These are phyloP conservation scores for Chrysodeixis includens DNA, from an alignment of 2,888 invertebrate species.

Conservation along the genomic window DNA sequence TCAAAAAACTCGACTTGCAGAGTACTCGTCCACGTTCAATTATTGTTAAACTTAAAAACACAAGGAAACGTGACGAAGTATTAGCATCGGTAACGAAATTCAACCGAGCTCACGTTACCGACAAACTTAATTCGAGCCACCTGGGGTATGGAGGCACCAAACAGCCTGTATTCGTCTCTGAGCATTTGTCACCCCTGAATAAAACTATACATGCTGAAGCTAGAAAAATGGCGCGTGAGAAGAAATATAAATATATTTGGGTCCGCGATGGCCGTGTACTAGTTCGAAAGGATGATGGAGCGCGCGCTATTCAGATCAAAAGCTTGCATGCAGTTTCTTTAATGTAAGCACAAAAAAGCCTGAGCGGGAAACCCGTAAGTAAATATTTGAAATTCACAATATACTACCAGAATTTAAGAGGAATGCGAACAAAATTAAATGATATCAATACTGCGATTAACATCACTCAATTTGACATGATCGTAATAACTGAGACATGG, in stretches of 20 bases:
- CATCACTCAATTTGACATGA: not conserved
- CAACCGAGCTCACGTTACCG: not conserved
- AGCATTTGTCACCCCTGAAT: slow-evolving; percentile 13
- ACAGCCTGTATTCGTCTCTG: not conserved
- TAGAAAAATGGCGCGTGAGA: slow-evolving; percentile 13
- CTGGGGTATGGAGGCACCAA: not conserved
- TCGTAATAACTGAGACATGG: not conserved
- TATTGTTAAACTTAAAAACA: not conserved
- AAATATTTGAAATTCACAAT: not conserved
- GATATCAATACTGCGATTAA: not conserved
- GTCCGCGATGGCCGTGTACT: not conserved
- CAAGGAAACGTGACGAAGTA: not conserved
- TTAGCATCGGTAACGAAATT: not conserved
- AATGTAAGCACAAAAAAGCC: not conserved
- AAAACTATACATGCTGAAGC: slow-evolving; percentile 13
- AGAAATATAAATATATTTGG: slow-evolving; percentile 10
- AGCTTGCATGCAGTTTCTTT: not conserved
- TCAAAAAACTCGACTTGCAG: not conserved
- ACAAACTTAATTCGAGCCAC: not conserved
- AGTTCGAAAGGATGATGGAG: not conserved
- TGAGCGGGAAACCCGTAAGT: too few species aligned
- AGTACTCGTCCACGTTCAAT: not conserved
- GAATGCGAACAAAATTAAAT: slow-evolving; percentile 1
- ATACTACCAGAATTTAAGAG: not conserved
- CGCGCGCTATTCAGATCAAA: not conserved